Percentiles rank a stretch among this genome's conserved stretches.
Conservation (phyloP, 2,888 invertebrate genomes). For the Tortrix viridana region DNA sequence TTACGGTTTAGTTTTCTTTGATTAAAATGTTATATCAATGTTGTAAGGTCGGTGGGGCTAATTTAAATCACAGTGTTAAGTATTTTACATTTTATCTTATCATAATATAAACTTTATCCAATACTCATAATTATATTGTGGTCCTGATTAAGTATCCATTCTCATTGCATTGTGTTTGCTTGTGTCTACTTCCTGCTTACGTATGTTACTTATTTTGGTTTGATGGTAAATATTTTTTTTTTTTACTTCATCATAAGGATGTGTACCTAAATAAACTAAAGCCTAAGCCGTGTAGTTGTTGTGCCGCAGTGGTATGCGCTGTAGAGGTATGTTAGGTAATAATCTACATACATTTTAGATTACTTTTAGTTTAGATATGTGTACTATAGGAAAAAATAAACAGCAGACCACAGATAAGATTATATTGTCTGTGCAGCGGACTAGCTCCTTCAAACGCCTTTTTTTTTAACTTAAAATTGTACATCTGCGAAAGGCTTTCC, state of each 20-base stretch:
- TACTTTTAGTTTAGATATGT: too few species aligned
- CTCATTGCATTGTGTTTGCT: background rate
- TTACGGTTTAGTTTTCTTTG: background rate
- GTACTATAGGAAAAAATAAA: too few species aligned
- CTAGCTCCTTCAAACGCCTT: too few species aligned
- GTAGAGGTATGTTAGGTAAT: too few species aligned
- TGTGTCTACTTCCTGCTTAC: background rate
- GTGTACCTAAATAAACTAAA: too few species aligned
- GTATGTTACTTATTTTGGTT: background rate
- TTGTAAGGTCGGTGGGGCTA: background rate
- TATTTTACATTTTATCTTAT: conserved; percentile 16
- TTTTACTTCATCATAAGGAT: background rate
- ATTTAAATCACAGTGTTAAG: conserved; percentile 16
- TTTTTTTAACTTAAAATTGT: too few species aligned
- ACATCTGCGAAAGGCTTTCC: too few species aligned
- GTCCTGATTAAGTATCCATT: background rate
- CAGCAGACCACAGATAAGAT: too few species aligned
- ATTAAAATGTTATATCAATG: background rate
- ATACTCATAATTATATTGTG: background rate
- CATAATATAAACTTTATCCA: conserved; percentile 10
- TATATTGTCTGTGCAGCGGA: too few species aligned
- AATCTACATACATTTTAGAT: too few species aligned
- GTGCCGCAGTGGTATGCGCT: too few species aligned
- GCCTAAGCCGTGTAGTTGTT: too few species aligned
- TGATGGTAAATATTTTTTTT: conserved; percentile 1